Base-by-base conservation (phyloP, 35 echinoderm and acorn worm genomes). In the Hemicentrotus pulcherrimus region DNA sequence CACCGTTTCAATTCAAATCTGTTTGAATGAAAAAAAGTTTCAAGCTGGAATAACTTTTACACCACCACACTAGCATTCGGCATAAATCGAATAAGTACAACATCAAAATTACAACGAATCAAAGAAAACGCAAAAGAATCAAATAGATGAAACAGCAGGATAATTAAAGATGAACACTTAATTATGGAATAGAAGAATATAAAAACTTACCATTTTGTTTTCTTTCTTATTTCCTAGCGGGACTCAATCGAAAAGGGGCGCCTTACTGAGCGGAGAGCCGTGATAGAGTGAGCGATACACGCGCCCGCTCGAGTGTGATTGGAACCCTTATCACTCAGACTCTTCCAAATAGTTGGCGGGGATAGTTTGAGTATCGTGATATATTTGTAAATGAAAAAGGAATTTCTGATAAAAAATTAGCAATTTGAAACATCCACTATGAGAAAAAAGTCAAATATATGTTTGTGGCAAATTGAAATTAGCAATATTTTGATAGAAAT, bases 121-220 rank as follows among this genome's bases (percentile, higher is more conserved):
- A n/a, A 78, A 28, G 7, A 6, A 78, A 4, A 78, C 7, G 22
- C 65, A 28, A n/a, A 0, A 78, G 4, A 55, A 55, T 55, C 10
- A 55, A 55, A 13, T 11, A 2, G 50, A 55, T 14, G 11, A 2
- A 55, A 55, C 50, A 55, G 7, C 19, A 78, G 9, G n/a, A 78
- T n/a, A 28, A n/a, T 78, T n/a, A 28, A 78, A 28, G 65, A 78
- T 28, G 28, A 78, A 3, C 19, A 6, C 24, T 22, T 78, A 78
- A 78, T n/a, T 0, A 78, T 78, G 28, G n/a, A 78, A n/a, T 28
- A 28, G 19, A 78, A 28, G 7, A 28, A 8, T 22, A 78, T 8
- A 71, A 71, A 78, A 78, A 78, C 65, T 78, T 78, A 78, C 65
- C 65, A 78, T 78, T 78, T 78, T 78, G 65, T 78, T 78, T 78